These are phyloP conservation scores for Eupithecia subumbrata DNA, from an alignment of 2,888 invertebrate species.

Conservation along the genomic window DNA sequence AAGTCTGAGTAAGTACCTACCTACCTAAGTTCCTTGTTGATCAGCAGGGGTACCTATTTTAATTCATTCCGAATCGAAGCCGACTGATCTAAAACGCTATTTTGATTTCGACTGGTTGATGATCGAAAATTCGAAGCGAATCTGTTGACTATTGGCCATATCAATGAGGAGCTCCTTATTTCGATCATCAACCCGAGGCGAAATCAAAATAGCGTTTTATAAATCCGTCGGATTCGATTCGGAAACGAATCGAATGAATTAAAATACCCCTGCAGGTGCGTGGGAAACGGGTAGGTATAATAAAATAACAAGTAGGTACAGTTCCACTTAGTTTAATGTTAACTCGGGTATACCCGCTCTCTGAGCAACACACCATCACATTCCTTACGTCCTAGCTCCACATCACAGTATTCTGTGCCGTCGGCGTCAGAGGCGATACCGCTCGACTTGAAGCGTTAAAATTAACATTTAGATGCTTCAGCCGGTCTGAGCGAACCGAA, in stretches of 20 bases:
- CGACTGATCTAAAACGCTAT: too few relatives aligned
- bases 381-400: conserved; percentile 61
- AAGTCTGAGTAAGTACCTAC: not conserved
- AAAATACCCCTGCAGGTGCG: too few relatives aligned
- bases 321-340: conserved; percentile 48
- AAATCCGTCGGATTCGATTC: too few relatives aligned
- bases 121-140: too few relatives aligned
- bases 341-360: conserved; percentile 63
- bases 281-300: conserved; percentile 1
- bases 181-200: too few relatives aligned
- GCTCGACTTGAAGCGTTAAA: not conserved
- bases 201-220: too few relatives aligned
- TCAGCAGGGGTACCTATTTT: too few relatives aligned
- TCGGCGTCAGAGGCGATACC: not conserved
- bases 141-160: too few relatives aligned
- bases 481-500: not conserved
- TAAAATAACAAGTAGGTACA: conserved; percentile 41
- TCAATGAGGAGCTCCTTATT: too few relatives aligned
- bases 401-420: conserved; percentile 65
- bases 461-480: not conserved
- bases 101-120: too few relatives aligned
- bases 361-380: conserved; percentile 73
- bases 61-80: too few relatives aligned
- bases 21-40: not conserved
- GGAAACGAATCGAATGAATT: too few relatives aligned